Evolutionary conservation across 2,888 invertebrate genomes (phyloP).

Genomic region (Dexiosoma caninum): DNA sequence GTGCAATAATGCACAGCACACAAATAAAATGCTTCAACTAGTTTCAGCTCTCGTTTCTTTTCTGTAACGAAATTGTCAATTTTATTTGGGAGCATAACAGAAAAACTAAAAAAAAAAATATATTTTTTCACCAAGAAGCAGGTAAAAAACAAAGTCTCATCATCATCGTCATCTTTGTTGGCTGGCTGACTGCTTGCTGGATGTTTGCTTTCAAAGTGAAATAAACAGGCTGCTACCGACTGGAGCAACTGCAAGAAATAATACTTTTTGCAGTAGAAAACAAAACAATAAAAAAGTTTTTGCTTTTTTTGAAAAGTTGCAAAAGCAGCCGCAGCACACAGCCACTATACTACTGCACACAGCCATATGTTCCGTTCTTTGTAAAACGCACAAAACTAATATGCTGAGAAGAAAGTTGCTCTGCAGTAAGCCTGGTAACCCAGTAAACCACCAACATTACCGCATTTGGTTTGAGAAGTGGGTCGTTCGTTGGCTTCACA

Average conservation of each 20-base stretch:
- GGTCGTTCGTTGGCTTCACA: slow-evolving; percentile 60
- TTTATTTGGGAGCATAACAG: slow-evolving; percentile 47
- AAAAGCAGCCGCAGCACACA: slow-evolving; percentile 35
- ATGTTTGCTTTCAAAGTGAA: slow-evolving; percentile 7
- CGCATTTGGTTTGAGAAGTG: slow-evolving; percentile 62
- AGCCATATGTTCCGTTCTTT: slow-evolving; percentile 23
- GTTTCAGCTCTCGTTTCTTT: no score
- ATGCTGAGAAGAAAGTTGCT: slow-evolving; percentile 55
- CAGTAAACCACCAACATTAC: slow-evolving; percentile 62
- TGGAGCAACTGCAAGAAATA: slow-evolving; percentile 13
- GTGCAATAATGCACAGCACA: background rate
- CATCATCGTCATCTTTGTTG: slow-evolving; percentile 29
- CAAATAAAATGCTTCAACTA: background rate
- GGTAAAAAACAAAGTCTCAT: slow-evolving; percentile 31
- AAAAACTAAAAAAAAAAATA: slow-evolving; percentile 17
- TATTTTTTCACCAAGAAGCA: slow-evolving; percentile 18
- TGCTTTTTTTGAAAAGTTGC: background rate
- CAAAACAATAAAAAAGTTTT: slow-evolving; percentile 3
- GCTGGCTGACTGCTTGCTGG: background rate
- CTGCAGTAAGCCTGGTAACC: slow-evolving; percentile 63
- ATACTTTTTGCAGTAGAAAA: background rate
- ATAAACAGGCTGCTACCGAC: slow-evolving; percentile 28
- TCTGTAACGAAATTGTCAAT: no score
- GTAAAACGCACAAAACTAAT: slow-evolving; percentile 12
- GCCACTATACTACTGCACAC: slow-evolving; percentile 2